Evolutionary conservation across 2,113 vertebrate species (phyloP).

Genomic region (Oreotrochilus melanogaster): DNA sequence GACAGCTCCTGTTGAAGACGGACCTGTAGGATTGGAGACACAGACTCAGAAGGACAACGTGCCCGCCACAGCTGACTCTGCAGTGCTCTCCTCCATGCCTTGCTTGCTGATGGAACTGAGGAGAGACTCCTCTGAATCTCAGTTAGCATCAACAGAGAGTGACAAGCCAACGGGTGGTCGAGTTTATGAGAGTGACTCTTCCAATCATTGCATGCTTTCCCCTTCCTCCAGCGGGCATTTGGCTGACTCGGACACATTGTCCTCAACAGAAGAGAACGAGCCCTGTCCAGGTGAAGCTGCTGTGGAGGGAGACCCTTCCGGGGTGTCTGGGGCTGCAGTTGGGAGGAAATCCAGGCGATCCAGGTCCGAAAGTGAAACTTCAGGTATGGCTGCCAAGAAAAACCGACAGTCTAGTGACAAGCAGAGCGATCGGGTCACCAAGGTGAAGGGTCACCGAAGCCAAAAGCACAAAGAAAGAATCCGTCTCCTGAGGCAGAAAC

Average conservation of each 20-base stretch:
- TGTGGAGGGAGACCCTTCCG: slow-evolving; percentile 78
- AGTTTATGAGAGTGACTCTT: slow-evolving; percentile 94
- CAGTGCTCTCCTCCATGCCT: slow-evolving; percentile 91
- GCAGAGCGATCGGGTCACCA: slow-evolving; percentile 89
- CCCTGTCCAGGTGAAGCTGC: slow-evolving; percentile 66
- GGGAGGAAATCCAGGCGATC: slow-evolving; percentile 92
- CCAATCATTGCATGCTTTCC: slow-evolving; percentile 95
- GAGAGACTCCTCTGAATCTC: slow-evolving; percentile 91
- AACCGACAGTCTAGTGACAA: slow-evolving; percentile 91
- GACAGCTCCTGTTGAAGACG: slow-evolving; percentile 78
- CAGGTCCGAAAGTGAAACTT: slow-evolving; percentile 92
- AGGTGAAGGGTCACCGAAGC: slow-evolving; percentile 91
- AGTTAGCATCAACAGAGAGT: slow-evolving; percentile 86
- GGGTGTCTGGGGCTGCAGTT: slow-evolving; percentile 43
- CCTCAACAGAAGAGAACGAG: slow-evolving; percentile 90
- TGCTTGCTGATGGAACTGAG: slow-evolving; percentile 95
- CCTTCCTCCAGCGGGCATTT: slow-evolving; percentile 97
- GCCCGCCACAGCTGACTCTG: slow-evolving; percentile 79
- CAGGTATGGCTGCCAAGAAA: slow-evolving; percentile 96
- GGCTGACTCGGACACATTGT: slow-evolving; percentile 95
- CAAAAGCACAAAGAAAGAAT: slow-evolving; percentile 98
- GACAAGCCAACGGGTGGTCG: slow-evolving; percentile 80
- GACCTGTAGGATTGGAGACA: slow-evolving; percentile 82
- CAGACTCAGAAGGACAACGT: slow-evolving; percentile 80
- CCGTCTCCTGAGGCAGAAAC: slow-evolving; percentile 91